These are phyloP conservation scores for Ctenicera cuprea DNA, from an alignment of 2,888 invertebrate genomes.

Conservation along the genomic window DNA sequence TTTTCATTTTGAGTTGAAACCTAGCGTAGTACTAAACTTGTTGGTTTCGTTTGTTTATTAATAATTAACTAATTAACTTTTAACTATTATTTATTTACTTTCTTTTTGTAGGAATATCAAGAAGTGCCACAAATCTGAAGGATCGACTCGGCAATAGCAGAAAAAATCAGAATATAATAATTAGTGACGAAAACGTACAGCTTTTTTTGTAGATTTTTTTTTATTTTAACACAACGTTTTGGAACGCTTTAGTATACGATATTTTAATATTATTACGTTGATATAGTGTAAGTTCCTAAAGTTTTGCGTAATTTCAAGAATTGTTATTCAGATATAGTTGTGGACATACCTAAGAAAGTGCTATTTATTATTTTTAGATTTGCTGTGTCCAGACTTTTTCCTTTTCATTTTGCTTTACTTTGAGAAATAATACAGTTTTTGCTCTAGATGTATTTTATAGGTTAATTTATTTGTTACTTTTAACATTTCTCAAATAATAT, in stretches of 20 bases:
- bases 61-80: slow-evolving; percentile 11
- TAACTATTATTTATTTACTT: background rate
- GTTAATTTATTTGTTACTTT: slow-evolving; percentile 66
- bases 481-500: slow-evolving; percentile 66
- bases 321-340: background rate
- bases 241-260: slow-evolving; percentile 30
- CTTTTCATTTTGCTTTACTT: slow-evolving; percentile 31
- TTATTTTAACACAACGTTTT: slow-evolving; percentile 8
- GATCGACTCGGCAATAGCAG: slow-evolving; percentile 39
- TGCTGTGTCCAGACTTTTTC: slow-evolving; percentile 3
- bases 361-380: slow-evolving; percentile 28
- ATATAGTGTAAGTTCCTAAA: slow-evolving; percentile 48
- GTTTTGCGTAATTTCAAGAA: slow-evolving; percentile 6
- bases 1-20: slow-evolving; percentile 40
- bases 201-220: slow-evolving; percentile 10
- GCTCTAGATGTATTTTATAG: slow-evolving; percentile 34
- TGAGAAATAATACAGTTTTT: slow-evolving; percentile 5
- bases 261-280: slow-evolving; percentile 15
- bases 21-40: slow-evolving; percentile 60
- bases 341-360: background rate
- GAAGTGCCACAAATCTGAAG: slow-evolving; percentile 65
- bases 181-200: slow-evolving; percentile 12
- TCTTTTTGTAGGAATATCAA: slow-evolving; percentile 66
- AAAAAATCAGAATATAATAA: background rate
- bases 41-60: slow-evolving; percentile 33